Conservation (phyloP, 2,888 invertebrate species). For the Diploptera punctata region DNA sequence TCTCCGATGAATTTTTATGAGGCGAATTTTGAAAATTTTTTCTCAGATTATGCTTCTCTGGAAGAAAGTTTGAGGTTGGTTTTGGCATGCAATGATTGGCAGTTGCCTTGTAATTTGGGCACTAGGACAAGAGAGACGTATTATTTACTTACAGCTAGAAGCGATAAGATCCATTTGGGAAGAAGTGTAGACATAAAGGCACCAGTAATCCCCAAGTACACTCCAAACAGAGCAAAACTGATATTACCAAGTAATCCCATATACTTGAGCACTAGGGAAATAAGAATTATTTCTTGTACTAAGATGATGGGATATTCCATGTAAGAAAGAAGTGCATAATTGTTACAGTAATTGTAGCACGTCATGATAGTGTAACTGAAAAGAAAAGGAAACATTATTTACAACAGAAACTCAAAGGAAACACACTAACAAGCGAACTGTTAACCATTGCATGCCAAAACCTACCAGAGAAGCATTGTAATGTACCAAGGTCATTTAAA, state of each 20-base stretch:
- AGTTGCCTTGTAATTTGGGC: too few species aligned
- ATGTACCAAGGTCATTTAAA: too few species aligned
- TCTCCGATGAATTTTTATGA: too few species aligned
- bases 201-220: conserved; percentile 57
- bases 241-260: conserved; percentile 61
- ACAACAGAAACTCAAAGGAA: conserved; percentile 5
- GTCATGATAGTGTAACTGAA: conserved; percentile 81
- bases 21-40: too few species aligned
- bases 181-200: conserved; percentile 59
- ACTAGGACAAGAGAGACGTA: too few species aligned
- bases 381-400: conserved; percentile 47
- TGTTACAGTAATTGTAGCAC: conserved; percentile 78
- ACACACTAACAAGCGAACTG: too few species aligned
- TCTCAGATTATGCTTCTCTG: too few species aligned
- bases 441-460: too few species aligned
- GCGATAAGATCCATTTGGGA: conserved; percentile 59
- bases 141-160: conserved; percentile 66
- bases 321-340: conserved; percentile 77
- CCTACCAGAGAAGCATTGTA: too few species aligned
- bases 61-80: too few species aligned
- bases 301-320: conserved; percentile 85
- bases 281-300: conserved; percentile 74
- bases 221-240: conserved; percentile 50
- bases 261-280: conserved; percentile 74
- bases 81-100: too few species aligned